Evolutionary conservation across 92 coral and sea anemone genomes (phyloP).

Genomic region (Epizoanthus scotinus): DNA sequence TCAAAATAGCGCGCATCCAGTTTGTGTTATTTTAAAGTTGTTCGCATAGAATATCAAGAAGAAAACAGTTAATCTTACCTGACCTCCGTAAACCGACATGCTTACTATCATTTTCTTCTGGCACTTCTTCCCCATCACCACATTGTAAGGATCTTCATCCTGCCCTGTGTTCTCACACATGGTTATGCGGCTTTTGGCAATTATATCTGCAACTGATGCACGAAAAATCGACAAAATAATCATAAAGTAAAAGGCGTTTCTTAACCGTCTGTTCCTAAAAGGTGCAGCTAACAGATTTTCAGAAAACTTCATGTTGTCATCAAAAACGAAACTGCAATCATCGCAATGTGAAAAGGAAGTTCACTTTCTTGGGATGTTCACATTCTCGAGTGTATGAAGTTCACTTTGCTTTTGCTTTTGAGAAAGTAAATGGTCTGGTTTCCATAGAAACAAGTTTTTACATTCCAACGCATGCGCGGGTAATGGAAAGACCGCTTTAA

Average conservation of each 20-base stretch:
- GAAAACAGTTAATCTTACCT: constrained; percentile 62
- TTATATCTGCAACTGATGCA: constrained; percentile 53
- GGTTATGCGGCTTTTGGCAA: constrained; percentile 92
- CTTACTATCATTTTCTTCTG: constrained; percentile 91
- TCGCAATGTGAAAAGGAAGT: too few species aligned
- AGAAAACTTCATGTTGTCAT: neutral
- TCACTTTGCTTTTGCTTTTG: neutral
- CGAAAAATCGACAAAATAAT: constrained; percentile 6
- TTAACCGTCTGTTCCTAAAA: constrained; percentile 15
- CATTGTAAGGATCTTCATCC: constrained; percentile 88
- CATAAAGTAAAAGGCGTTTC: constrained; percentile 17
- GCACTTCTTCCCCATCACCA: constrained; percentile 92
- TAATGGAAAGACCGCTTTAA: neutral
- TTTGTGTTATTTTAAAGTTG: neutral
- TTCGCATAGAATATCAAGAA: neutral
- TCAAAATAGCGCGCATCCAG: too few species aligned
- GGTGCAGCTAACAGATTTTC: neutral
- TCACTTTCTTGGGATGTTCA: neutral
- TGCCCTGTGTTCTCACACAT: constrained; percentile 95
- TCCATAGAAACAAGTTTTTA: constrained; percentile 7
- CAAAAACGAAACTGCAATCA: neutral
- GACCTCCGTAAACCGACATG: constrained; percentile 88
- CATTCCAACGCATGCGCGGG: constrained; percentile 36
- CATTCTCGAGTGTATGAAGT: neutral
- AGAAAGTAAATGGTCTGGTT: neutral